Base-by-base conservation (phyloP, 2,888 invertebrate genomes). In the Nyleta sp. region DNA sequence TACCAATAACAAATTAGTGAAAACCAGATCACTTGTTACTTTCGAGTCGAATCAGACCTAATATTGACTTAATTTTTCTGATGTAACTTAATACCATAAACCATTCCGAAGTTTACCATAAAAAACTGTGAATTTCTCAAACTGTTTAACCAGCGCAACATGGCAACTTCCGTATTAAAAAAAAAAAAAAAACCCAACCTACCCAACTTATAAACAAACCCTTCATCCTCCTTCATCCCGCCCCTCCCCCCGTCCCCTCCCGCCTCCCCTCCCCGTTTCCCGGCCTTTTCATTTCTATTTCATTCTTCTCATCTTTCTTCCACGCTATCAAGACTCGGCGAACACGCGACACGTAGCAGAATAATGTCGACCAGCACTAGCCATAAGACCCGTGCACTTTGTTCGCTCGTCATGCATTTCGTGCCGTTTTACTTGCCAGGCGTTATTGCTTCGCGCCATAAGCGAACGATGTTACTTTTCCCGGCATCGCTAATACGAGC, bases 261-360 rank as follows among this genome's bases (percentile, higher is more conserved):
- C 59, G 18, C 40, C 48, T 44, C 60, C 55, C 44, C 65, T 38
- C 46, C 18, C 59, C 31, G 22, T 53, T 71, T 38, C 62, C 48
- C 64, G 18, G 65, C 73, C 65, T 65, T 74, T 74, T 71, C 74
- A 59, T 55, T 72, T 68, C 71, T 76, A 57, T 78, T 74, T 70
- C 62, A 64, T 80, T 40, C 73, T 76, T 78, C 68, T 46, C 71
- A 38, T 48, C 60, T 60, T 42, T 67, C 24, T 67, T 65, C 42
- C 46, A 15, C 46, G 31, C 65, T 46, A 70, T 70, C 62, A 57
- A 62, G 59, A 59, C 78, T 64, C 60, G 80, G 84, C 79, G 77
- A 82, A 82, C 85, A 82, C 78, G 82, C 77, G 84, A 84, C 87
- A 87, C 87, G 85, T 87, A 86, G 75, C 60, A 81, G 74, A 84